Evolutionary conservation across 2,888 invertebrate genomes (phyloP), one percentile per base, ranked within the genome.

Genomic region (Myopa testacea): DNA sequence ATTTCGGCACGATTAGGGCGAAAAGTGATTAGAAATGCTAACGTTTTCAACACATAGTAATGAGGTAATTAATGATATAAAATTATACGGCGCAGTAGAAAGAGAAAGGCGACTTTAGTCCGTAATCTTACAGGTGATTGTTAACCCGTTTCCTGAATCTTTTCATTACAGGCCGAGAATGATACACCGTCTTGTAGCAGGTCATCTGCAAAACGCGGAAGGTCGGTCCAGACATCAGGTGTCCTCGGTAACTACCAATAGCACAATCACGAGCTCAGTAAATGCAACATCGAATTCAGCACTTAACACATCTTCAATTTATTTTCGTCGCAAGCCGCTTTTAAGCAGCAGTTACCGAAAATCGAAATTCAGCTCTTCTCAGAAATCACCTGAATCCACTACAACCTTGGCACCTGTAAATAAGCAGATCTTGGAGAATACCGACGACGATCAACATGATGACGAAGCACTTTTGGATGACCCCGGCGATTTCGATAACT

Each of bases 141-240:
- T 63, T 63, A 12, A 37, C 3, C 12, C 26, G 19, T 26, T 26
- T 62, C 34, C 63, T 5, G 4, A 63, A 3, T 81, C 26, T 69
- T 26, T n/a, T 82, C 19, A 2, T 83, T 83, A 58, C 81, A 89
- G 89, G 75, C 87, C 91, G 80, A 90, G 92, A 82, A 93, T 92
- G 82, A 91, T 93, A 81, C 93, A 93, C 83, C 91, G 93, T 78
- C 90, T 94, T 79, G 92, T 93, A 83, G 94, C 93, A 62, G 94
- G 94, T 69, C 94, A 94, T 84, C 90, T 94, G 78, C 88, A 88
- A 79, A 88, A 89, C 78, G 81, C 85, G 4, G 85, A 88, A 76
- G 86, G 87, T 19, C 85, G 82, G 71, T 86, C 86, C 34, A 84
- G 84, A 6, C 86, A 84, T 73, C 84, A 87, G 77, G 83, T 87